Base-by-base conservation (phyloP, 2,888 invertebrate genomes). In the Hemaris fuciformis region DNA sequence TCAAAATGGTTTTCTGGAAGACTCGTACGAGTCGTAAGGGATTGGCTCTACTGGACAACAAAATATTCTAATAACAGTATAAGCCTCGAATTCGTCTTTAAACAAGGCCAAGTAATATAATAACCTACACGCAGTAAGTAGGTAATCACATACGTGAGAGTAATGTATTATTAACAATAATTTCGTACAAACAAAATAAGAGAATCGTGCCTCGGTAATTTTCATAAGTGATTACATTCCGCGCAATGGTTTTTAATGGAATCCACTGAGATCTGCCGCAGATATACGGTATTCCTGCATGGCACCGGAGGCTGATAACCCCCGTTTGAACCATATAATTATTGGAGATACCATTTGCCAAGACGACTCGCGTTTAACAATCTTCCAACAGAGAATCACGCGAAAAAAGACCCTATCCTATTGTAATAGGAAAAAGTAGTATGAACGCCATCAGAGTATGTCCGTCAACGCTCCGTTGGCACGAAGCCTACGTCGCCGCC, bases 251-350 rank as follows among this genome's bases (percentile, higher is more conserved):
- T 41, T 38, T 22, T 23, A 70, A 76, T 72, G 75, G 76, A 80
- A 79, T 74, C 76, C 79, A 77, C 76, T 77, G 81, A 83, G 84
- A 85, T 85, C 70, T 71, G 65, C 64, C 68, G 64, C 18, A 23
- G 60, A 60, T 60, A 60, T 31, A 60, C 48, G 41, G 48, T 60
- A 60, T 53, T 23, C 59, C 46, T 59, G 53, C 53, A 60, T 53
- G 80, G 77, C 88, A 87, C 86, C 84, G 85, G 79, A 86, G 89
- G 88, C 87, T 89, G 88, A 90, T 91, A 89, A 90, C 89, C 90
- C 88, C 86, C 81, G 80, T 84, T 83, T 84, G 83, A 84, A 87
- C 86, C 85, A 80, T 89, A 87, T 91, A 89, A 90, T 91, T 91
- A 91, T 89, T 84, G 84, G 81, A 87, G 84, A 86, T 87, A 87